Evolutionary conservation across 2,797 vertebrate species (phyloP), one percentile per base, ranked within the genome.

Genomic region (Notoglanidium macrostoma): DNA sequence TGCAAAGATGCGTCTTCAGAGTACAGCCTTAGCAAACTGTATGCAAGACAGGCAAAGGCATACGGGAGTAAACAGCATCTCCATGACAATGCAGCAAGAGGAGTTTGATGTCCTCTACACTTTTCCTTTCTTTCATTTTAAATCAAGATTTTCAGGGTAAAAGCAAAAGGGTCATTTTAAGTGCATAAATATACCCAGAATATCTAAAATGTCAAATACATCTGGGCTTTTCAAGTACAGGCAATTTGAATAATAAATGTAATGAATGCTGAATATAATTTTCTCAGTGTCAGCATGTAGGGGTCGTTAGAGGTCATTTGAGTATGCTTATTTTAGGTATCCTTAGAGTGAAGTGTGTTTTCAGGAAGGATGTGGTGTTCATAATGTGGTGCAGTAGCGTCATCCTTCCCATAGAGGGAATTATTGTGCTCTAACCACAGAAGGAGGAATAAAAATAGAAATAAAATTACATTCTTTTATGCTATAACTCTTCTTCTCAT

Each of bases 1-100:
- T 84, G 55, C 81, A 44, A 49, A 65, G 81, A 86, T 51, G 87
- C 12, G 78, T 84, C 65, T 54, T 88, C 65, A 26, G 88, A 88
- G 85, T 57, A 54, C 78, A 44, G 46, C 29, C n/a, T 84, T n/a
- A 86, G 63, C 76, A 17, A 83, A 80, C 70, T 15, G 57, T 44
- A 65, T 35, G 8, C 77, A 46, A 67, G n/a, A 35, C 55, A 55
- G 68, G 68, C 63, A 54, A 83, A 89, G 57, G 70, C 70, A 67
- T 77, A 65, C 8, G 32, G 7, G 44, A n/a, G 65, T 54, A 63
- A 80, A 82, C 74, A n/a, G 29, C 32, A 85, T 40, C 83, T 65
- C 87, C 59, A 74, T 81, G 63, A 77, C 84, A 85, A 81, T 82
- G 72, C 55, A 85, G 67, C 68, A 51, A 23, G 77, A 85, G 17